Evolutionary conservation across 2,888 invertebrate genomes (phyloP).

Genomic region (Caenorhabditis sp.): DNA sequence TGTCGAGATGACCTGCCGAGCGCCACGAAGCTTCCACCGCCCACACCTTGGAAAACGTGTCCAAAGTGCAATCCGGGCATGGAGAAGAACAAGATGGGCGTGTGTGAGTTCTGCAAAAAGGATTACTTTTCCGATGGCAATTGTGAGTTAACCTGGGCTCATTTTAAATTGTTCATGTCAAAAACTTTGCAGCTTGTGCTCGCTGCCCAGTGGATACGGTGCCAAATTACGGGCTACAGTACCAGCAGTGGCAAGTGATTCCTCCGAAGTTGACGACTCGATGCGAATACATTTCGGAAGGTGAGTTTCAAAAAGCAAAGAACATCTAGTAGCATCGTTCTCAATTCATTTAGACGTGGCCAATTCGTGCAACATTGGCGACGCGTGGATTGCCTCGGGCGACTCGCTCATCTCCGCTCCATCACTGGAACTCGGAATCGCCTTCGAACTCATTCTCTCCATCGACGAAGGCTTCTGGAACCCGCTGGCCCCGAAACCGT

Average conservation of each 20-base stretch:
- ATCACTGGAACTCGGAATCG: conserved; percentile 81
- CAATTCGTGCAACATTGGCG: conserved; percentile 70
- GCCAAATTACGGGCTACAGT: conserved; percentile 82
- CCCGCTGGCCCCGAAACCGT: conserved; percentile 68
- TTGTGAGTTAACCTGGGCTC: conserved; percentile 56
- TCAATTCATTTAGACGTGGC: too few species aligned
- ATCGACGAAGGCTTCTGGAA: conserved; percentile 80
- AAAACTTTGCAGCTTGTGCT: conserved; percentile 75
- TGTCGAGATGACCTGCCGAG: conserved; percentile 81
- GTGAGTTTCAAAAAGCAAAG: conserved; percentile 59
- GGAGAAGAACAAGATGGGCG: conserved; percentile 79
- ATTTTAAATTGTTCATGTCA: not conserved
- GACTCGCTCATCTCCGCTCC: conserved; percentile 81
- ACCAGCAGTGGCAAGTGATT: conserved; percentile 81
- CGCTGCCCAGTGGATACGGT: conserved; percentile 81
- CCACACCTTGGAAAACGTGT: conserved; percentile 79
- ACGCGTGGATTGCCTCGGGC: conserved; percentile 81
- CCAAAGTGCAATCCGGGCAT: conserved; percentile 83
- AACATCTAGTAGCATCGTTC: too few species aligned
- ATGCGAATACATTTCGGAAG: conserved; percentile 80
- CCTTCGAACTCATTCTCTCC: conserved; percentile 81
- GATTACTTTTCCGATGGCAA: conserved; percentile 81
- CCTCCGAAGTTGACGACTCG: conserved; percentile 81
- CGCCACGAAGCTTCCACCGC: conserved; percentile 75
- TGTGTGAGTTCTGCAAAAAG: conserved; percentile 81